Conservation (phyloP, 2,113 vertebrate species). For the Nyctereutes procyonoides region DNA sequence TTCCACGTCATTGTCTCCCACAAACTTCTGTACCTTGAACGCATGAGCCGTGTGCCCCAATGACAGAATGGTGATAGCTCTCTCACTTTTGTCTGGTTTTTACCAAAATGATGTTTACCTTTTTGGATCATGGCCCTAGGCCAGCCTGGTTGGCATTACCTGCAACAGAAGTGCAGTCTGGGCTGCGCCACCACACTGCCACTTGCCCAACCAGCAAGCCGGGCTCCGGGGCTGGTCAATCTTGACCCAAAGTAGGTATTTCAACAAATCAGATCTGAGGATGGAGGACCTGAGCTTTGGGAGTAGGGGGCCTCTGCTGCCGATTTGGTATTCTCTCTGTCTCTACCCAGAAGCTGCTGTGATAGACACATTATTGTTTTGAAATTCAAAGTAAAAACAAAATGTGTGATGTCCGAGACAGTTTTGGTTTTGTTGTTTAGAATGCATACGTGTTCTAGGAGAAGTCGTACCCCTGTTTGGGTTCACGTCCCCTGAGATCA, state of each 20-base stretch:
- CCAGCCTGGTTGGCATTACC: not conserved
- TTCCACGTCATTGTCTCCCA: no score
- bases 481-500: not conserved
- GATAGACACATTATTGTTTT: not conserved
- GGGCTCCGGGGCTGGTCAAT: not conserved
- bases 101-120: not conserved
- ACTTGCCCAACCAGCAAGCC: not conserved
- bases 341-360: not conserved
- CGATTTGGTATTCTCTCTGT: not conserved
- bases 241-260: not conserved
- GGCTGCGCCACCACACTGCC: not conserved
- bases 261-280: not conserved
- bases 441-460: not conserved
- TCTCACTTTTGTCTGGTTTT: not conserved
- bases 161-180: not conserved
- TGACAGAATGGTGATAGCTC: no score
- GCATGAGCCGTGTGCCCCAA: no score
- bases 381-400: conserved; percentile 6
- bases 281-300: not conserved
- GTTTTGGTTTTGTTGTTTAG: conserved; percentile 9
- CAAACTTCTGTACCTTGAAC: not conserved
- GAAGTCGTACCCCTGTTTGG: not conserved
- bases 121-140: not conserved
- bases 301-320: not conserved
- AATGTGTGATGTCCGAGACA: not conserved